Evolutionary conservation across 2,888 invertebrate species (phyloP).

Genomic region (Mesorhabditis sp.): DNA sequence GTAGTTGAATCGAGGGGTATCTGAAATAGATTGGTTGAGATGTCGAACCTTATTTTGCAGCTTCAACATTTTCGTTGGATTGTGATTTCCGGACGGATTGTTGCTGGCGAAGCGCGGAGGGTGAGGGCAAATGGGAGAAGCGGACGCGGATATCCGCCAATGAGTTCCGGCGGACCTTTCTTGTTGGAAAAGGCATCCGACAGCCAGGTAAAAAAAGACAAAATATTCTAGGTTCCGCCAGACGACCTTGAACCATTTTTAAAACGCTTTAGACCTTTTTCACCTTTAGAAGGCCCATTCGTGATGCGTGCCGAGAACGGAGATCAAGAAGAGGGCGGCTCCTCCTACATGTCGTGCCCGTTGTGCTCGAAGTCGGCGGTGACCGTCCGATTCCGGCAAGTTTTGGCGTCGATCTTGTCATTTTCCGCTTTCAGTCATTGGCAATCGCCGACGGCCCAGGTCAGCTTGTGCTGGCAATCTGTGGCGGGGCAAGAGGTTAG

Average conservation of each 20-base stretch:
- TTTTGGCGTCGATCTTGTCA: not conserved
- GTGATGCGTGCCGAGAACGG: not conserved
- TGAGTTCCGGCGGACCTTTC: conserved; percentile 2
- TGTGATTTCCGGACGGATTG: not conserved
- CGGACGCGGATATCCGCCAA: not conserved
- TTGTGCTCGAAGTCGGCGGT: not conserved
- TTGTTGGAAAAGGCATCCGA: not conserved
- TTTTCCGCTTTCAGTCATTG: not conserved
- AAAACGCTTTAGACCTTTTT: not conserved
- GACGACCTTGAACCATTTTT: too few species aligned
- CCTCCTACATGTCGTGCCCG: conserved; percentile 5
- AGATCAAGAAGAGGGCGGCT: not conserved
- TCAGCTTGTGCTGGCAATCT: conserved; percentile 1
- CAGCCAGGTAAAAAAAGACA: too few species aligned
- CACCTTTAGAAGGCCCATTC: not conserved
- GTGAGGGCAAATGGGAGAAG: not conserved
- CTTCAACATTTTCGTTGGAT: not conserved
- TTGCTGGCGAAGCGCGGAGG: not conserved
- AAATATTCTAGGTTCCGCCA: too few species aligned
- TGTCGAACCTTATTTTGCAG: not conserved
- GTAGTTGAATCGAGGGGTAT: too few species aligned
- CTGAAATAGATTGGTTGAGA: not conserved
- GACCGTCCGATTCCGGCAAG: not conserved
- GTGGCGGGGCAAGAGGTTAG: not conserved
- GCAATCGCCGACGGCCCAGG: conserved; percentile 5